Conservation (phyloP, 2,113 vertebrate species). For the Lamprotornis superbus region DNA sequence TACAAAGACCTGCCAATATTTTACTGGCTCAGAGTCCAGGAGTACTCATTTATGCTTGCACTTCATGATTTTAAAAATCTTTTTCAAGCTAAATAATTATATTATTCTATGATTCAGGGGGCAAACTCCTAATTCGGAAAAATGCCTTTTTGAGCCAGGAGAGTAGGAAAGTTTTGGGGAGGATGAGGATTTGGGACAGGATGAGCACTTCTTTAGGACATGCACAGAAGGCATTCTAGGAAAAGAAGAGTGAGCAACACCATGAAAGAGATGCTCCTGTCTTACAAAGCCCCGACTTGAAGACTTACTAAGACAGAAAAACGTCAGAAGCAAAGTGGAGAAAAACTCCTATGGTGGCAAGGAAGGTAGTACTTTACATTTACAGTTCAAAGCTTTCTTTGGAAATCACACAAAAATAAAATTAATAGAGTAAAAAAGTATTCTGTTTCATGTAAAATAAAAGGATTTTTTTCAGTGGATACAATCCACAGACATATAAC, state of each 20-base stretch:
- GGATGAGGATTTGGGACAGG: not conserved
- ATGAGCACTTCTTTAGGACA: not conserved
- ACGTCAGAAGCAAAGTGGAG: not conserved
- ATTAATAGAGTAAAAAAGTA: not conserved
- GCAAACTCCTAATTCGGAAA: not conserved
- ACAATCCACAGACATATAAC: not conserved
- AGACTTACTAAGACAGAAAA: not conserved
- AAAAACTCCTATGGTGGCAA: not conserved
- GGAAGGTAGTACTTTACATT: not conserved
- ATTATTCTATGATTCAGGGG: not conserved
- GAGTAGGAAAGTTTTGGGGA: not conserved
- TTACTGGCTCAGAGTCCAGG: not conserved
- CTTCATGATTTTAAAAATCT: not conserved
- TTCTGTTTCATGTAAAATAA: not conserved
- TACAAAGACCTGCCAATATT: not conserved
- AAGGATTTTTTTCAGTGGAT: not conserved
- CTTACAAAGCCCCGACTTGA: not conserved
- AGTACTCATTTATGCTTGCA: not conserved
- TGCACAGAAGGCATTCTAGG: not conserved
- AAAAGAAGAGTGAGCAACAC: not conserved
- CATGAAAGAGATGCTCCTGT: not conserved
- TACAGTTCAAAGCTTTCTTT: not conserved
- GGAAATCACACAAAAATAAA: not conserved
- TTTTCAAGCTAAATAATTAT: not conserved
- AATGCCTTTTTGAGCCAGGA: not conserved